Evolutionary conservation across 2,797 vertebrate species (phyloP).

Genomic region (Podargus strigoides): DNA sequence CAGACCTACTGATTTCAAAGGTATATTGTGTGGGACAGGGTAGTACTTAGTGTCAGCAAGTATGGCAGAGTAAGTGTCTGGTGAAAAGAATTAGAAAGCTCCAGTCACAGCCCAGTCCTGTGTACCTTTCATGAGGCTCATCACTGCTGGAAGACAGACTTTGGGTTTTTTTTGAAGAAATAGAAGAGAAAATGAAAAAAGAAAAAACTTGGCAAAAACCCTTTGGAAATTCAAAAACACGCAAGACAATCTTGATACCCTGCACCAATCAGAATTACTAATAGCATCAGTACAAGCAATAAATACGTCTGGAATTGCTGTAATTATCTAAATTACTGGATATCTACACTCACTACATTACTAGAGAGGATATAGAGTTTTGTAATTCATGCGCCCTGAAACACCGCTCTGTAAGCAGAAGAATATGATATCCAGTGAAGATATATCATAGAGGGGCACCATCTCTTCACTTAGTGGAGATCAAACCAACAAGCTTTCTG

Average conservation of each 20-base stretch:
- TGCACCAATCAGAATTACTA: neutral
- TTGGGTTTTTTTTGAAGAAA: neutral
- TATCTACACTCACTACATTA: neutral
- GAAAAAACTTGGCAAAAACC: rapidly evolving
- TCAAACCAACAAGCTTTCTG: neutral
- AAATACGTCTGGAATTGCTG: neutral
- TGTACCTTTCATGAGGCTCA: neutral
- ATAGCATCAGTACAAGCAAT: neutral
- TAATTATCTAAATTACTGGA: neutral
- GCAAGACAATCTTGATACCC: neutral
- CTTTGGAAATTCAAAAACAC: neutral
- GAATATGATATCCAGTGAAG: neutral
- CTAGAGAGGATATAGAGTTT: neutral
- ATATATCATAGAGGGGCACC: neutral
- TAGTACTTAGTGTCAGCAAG: neutral
- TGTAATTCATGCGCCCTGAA: neutral
- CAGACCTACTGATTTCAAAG: neutral
- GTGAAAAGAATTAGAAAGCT: neutral
- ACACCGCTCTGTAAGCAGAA: neutral
- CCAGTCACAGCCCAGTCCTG: neutral
- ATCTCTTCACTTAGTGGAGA: neutral
- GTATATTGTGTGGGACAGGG: neutral
- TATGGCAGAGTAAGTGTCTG: neutral
- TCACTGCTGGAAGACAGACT: neutral
- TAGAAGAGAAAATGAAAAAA: neutral